These are phyloP conservation scores for Podarcis muralis DNA, from an alignment of 2,113 vertebrate species.

Conservation along the genomic window DNA sequence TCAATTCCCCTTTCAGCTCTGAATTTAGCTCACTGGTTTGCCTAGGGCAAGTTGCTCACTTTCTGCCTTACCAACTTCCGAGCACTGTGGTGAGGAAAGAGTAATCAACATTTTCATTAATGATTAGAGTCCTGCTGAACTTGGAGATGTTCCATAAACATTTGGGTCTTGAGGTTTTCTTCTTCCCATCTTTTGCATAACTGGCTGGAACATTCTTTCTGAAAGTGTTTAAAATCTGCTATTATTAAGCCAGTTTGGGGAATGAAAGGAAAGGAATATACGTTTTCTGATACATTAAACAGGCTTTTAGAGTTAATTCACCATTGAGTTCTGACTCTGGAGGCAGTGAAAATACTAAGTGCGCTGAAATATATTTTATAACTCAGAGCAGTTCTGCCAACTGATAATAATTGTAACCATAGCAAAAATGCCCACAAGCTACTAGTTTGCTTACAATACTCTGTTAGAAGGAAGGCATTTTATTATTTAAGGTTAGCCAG, in stretches of 20 bases:
- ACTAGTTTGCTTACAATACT: not conserved
- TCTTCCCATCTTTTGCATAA: not conserved
- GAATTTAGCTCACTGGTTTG: not conserved
- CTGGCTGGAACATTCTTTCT: not conserved
- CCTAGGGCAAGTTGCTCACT: not conserved
- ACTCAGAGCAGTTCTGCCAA: not conserved
- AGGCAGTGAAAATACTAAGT: conserved; percentile 4
- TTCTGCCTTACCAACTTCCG: not conserved
- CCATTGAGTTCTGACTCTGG: conserved; percentile 10
- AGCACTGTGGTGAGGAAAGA: not conserved
- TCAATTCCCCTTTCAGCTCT: not conserved
- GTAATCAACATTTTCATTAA: not conserved
- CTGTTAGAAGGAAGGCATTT: not conserved
- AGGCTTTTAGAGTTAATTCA: conserved; percentile 22
- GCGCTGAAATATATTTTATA: conserved; percentile 11
- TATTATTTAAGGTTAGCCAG: conserved; percentile 3
- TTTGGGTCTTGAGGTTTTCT: not conserved
- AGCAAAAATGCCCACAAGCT: not conserved
- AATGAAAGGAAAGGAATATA: conserved; percentile 4
- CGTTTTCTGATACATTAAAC: not conserved
- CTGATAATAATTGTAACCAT: not conserved
- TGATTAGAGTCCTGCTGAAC: not conserved
- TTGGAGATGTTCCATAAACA: not conserved
- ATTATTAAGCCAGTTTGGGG: not conserved
- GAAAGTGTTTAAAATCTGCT: not conserved